Evolutionary conservation across 2,797 vertebrate genomes (phyloP).

Genomic region (Pampus argenteus): DNA sequence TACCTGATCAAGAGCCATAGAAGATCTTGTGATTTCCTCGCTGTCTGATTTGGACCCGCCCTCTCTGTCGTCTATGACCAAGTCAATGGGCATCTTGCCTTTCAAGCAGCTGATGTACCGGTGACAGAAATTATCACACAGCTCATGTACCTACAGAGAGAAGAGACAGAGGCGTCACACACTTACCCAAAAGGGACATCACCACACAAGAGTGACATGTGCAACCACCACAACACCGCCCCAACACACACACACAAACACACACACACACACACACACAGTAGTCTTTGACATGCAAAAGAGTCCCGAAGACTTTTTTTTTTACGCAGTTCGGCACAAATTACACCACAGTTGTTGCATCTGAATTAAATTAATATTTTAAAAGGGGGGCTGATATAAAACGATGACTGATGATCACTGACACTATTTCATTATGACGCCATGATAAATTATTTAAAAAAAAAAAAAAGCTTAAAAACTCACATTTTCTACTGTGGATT

Average conservation of each 20-base stretch:
- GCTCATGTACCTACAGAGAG: constrained; percentile 94
- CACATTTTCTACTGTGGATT: background rate
- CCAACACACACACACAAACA: background rate
- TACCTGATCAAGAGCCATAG: constrained; percentile 99
- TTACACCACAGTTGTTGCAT: constrained; percentile 15
- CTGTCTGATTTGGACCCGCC: constrained; percentile 99
- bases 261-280: constrained; percentile 1
- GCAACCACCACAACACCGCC: constrained; percentile 76
- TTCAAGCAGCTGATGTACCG: constrained; percentile 99
- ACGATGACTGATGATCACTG: background rate
- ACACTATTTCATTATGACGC: background rate
- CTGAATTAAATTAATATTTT: constrained; percentile 6
- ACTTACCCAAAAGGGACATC: constrained; percentile 75
- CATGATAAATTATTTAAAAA: background rate
- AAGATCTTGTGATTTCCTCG: constrained; percentile 98
- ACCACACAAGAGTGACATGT: constrained; percentile 86
- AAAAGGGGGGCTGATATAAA: background rate
- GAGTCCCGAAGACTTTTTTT: constrained; percentile 75
- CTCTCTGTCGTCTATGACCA: constrained; percentile 99
- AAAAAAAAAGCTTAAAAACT: background rate
- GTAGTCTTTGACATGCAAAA: constrained; percentile 80
- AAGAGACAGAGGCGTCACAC: constrained; percentile 62
- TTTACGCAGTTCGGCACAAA: constrained; percentile 15
- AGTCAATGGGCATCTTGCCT: constrained; percentile 99
- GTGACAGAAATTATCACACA: constrained; percentile 99